Percentiles rank a stretch among this genome's conserved stretches.
phyloP scores from a whole-genome alignment of 2,113 vertebrate species.

The Butorides virescens region DNA sequence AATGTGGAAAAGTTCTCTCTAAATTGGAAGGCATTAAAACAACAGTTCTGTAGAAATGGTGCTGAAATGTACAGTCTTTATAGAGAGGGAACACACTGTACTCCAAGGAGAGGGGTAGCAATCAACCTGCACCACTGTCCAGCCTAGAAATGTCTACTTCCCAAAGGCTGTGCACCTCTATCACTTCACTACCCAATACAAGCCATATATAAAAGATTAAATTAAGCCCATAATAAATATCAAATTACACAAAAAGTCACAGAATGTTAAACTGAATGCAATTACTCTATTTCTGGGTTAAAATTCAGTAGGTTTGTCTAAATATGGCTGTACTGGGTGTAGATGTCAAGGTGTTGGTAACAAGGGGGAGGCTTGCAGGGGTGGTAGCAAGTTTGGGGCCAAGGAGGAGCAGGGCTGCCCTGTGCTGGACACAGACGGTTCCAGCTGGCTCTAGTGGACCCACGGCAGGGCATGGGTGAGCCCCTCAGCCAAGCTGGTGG shows the following conservation, averaged over 20 bases:
- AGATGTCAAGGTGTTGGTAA: neutral
- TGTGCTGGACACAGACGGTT: rapidly evolving
- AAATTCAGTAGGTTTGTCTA: neutral
- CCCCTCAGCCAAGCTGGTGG: neutral
- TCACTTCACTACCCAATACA: neutral
- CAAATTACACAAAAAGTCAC: neutral
- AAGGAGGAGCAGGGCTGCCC: neutral
- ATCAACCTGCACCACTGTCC: neutral
- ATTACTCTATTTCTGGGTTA: neutral
- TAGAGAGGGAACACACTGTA: neutral
- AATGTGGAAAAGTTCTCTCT: neutral
- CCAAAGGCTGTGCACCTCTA: neutral
- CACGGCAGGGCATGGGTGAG: neutral
- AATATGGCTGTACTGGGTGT: neutral
- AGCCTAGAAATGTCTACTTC: neutral
- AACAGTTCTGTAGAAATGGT: neutral
- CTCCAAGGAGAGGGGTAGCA: neutral
- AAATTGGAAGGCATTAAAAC: neutral
- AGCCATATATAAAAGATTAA: neutral
- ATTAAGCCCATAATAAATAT: neutral
- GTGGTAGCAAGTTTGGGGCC: neutral
- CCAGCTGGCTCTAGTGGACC: rapidly evolving
- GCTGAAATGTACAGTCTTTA: neutral
- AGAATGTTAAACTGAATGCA: neutral
- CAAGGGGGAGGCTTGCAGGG: rapidly evolving